These are phyloP conservation scores for Tadarida brasiliensis DNA, from an alignment of 2,797 vertebrate genomes.

Conservation along the genomic window DNA sequence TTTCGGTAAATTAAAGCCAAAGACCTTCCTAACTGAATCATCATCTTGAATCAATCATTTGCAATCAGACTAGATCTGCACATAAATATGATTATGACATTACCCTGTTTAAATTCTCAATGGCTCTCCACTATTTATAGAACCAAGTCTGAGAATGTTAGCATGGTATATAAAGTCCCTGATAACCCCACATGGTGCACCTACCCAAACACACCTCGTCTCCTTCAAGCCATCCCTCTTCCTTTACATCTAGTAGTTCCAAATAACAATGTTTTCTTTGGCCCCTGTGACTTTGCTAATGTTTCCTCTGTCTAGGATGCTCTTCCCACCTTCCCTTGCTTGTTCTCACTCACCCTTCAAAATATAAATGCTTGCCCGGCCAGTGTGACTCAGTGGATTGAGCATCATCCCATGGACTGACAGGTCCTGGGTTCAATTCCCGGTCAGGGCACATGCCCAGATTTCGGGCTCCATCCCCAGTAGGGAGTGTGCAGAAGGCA, in stretches of 20 bases:
- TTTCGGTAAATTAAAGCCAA: conserved; percentile 16
- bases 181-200: background rate
- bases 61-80: background rate
- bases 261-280: background rate
- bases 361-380: background rate
- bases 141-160: background rate
- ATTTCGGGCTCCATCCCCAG: no score
- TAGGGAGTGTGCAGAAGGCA: no score
- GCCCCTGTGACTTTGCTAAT: background rate
- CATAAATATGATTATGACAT: background rate
- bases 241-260: background rate
- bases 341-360: background rate
- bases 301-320: background rate
- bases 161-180: background rate
- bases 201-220: background rate
- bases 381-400: no score
- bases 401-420: no score
- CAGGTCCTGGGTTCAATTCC: no score
- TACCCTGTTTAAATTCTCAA: background rate
- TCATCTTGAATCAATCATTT: conserved; percentile 22
- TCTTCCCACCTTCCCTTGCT: background rate
- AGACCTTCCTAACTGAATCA: background rate
- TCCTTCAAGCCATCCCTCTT: background rate
- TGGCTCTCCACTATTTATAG: background rate
- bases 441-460: no score